Conservation (phyloP, 1,140 invertebrate genomes). For the Drosophila rhopaloa region DNA sequence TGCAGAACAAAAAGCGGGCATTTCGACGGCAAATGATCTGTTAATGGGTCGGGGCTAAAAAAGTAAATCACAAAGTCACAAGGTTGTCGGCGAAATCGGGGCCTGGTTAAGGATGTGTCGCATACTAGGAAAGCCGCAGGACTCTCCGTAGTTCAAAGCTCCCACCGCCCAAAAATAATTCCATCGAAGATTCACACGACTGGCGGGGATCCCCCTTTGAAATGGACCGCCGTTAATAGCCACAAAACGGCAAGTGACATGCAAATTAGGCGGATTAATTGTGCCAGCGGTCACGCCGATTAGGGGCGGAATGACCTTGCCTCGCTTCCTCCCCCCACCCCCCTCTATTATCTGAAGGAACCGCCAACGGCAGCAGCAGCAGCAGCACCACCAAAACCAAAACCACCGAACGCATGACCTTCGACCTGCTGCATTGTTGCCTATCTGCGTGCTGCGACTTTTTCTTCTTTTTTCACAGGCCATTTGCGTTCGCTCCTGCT, state of each 20-base stretch:
- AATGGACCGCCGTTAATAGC: slow-evolving; percentile 13
- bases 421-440: slow-evolving; percentile 41
- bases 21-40: slow-evolving; percentile 58
- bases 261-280: slow-evolving; percentile 73
- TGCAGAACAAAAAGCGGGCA: slow-evolving; percentile 23
- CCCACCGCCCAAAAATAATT: slow-evolving; percentile 25
- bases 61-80: slow-evolving; percentile 57
- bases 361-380: slow-evolving; percentile 26
- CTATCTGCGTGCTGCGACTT: slow-evolving; percentile 2
- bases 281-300: slow-evolving; percentile 58
- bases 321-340: background rate
- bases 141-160: slow-evolving; percentile 44
- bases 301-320: slow-evolving; percentile 17
- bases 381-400: background rate
- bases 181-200: slow-evolving; percentile 43
- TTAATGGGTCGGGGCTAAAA: slow-evolving; percentile 67
- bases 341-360: background rate
- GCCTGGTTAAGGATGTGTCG: slow-evolving; percentile 9
- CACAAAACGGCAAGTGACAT: slow-evolving; percentile 39
- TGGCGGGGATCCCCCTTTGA: slow-evolving; percentile 46
- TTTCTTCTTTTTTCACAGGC: slow-evolving; percentile 65
- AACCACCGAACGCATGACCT: slow-evolving; percentile 42
- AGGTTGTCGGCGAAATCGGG: slow-evolving; percentile 14
- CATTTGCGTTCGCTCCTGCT: slow-evolving; percentile 43
- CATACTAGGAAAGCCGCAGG: slow-evolving; percentile 60